These are phyloP conservation scores for Oasisia sp. DNA, from an alignment of 2,888 invertebrate species.

Conservation along the genomic window DNA sequence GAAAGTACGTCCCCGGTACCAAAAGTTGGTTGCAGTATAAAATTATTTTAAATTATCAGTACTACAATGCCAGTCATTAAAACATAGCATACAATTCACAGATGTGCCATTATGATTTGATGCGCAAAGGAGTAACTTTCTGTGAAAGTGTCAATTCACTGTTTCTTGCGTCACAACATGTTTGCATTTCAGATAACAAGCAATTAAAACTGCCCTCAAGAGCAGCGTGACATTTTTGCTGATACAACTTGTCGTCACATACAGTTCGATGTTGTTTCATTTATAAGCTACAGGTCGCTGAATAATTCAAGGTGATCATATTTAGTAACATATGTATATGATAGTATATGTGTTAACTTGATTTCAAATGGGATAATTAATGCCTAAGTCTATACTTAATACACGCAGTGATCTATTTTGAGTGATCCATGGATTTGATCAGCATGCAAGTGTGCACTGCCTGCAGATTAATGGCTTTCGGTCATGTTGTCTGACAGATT, in stretches of 20 bases:
- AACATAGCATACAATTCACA: too few relatives aligned
- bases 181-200: not conserved
- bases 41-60: too few relatives aligned
- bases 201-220: not conserved
- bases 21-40: too few relatives aligned
- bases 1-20: too few relatives aligned
- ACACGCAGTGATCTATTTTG: not conserved
- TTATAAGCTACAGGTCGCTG: not conserved
- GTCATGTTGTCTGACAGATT: not conserved
- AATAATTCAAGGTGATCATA: not conserved
- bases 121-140: not conserved
- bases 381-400: not conserved
- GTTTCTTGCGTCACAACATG: not conserved
- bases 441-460: not conserved
- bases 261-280: not conserved
- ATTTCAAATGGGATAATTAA: not conserved
- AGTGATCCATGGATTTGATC: not conserved
- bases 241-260: not conserved
- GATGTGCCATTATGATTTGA: not conserved
- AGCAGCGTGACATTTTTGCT: not conserved
- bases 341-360: not conserved
- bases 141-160: not conserved
- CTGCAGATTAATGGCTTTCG: not conserved
- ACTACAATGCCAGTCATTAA: too few relatives aligned
- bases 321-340: not conserved